Percentiles rank a stretch among this genome's conserved stretches.
Evolutionary conservation across 2,113 vertebrate genomes (phyloP).

Genomic region (Eulacestoma nigropectus): DNA sequence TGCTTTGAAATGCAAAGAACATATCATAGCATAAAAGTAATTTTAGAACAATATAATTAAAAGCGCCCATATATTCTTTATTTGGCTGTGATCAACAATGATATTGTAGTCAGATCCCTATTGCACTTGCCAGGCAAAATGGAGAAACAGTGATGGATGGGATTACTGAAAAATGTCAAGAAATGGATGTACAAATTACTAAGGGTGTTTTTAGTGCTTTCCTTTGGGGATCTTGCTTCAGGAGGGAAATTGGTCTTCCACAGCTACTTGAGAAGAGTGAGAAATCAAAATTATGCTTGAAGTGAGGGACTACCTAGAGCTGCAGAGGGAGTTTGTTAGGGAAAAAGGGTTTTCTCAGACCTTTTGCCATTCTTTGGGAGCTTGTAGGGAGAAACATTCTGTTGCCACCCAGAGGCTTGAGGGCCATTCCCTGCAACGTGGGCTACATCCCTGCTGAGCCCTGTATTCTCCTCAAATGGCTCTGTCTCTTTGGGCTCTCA

Average conservation of each 20-base stretch:
- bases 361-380: not conserved
- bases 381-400: not conserved
- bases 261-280: not conserved
- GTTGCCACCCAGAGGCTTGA: not conserved
- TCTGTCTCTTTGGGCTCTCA: not conserved
- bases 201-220: not conserved
- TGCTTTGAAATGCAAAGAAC: not conserved
- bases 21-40: not conserved
- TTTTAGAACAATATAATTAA: not conserved
- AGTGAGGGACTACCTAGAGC: not conserved
- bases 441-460: not conserved
- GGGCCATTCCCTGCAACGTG: not conserved
- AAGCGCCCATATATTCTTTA: not conserved
- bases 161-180: not conserved
- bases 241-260: not conserved
- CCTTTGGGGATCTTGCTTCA: not conserved
- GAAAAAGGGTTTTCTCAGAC: not conserved
- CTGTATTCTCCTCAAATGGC: fast-evolving
- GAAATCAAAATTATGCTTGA: not conserved
- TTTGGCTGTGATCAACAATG: not conserved
- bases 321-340: not conserved
- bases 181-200: not conserved
- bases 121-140: not conserved
- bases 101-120: not conserved
- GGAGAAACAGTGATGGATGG: not conserved